Evolutionary conservation across 2,113 vertebrate genomes (phyloP).

Genomic region (Tupaia chinensis): DNA sequence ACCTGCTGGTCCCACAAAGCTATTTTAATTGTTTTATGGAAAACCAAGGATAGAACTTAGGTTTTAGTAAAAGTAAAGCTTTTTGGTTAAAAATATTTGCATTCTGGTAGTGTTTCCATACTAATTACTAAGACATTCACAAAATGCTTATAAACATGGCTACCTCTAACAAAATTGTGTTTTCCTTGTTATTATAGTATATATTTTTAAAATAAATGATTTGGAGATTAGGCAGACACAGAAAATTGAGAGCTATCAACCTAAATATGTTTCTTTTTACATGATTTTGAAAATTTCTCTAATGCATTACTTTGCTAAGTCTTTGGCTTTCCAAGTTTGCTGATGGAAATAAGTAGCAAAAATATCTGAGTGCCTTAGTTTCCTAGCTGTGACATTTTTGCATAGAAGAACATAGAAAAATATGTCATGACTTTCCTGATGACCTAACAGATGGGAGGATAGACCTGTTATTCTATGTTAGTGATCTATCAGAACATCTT

Average conservation of each 20-base stretch:
- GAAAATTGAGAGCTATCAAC: not conserved
- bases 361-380: not conserved
- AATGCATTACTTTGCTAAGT: not conserved
- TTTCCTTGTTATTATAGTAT: not conserved
- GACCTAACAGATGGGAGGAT: not conserved
- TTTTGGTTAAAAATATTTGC: constrained; percentile 29
- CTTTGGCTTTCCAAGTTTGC: not conserved
- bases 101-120: constrained; percentile 31
- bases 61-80: constrained; percentile 5
- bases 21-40: constrained; percentile 44
- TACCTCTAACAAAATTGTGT: not conserved
- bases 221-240: not conserved
- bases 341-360: not conserved
- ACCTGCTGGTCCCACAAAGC: not conserved
- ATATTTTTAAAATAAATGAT: constrained; percentile 7
- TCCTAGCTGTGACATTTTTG: not conserved
- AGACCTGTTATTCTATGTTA: not conserved
- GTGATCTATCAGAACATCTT: constrained; percentile 32
- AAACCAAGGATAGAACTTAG: not conserved
- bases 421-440: no score
- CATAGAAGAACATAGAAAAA: no score
- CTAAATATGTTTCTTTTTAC: constrained; percentile 34
- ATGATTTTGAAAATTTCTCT: not conserved
- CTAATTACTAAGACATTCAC: not conserved
- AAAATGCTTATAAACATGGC: constrained; percentile 29